phyloP scores from a whole-genome alignment of 2,113 vertebrate species.

The Phalacrocorax aristotelis region DNA sequence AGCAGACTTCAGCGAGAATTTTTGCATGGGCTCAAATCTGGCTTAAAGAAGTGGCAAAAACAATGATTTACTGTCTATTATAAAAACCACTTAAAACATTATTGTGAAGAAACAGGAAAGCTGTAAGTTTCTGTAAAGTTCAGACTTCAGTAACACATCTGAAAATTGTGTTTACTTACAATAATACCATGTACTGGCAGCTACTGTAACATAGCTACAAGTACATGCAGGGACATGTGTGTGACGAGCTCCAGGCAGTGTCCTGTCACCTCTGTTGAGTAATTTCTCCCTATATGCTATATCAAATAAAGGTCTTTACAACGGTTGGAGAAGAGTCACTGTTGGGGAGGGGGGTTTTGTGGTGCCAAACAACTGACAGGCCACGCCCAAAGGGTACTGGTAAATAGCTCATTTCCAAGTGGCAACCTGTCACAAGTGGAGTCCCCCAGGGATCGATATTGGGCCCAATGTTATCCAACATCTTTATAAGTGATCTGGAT shows the following conservation, averaged over 20 bases:
- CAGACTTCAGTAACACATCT: not conserved
- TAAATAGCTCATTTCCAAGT: no score
- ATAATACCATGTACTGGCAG: not conserved
- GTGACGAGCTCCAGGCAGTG: not conserved
- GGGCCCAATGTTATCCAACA: no score
- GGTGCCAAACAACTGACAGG: not conserved
- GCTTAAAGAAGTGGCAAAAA: not conserved
- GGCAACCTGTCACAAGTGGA: no score
- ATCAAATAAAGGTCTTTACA: not conserved
- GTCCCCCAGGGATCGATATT: no score
- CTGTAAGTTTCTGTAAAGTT: not conserved
- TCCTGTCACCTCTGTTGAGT: not conserved
- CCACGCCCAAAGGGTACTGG: no score
- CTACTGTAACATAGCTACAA: not conserved
- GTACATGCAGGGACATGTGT: accelerated
- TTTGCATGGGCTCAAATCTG: not conserved
- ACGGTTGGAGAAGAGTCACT: not conserved
- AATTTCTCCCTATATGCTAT: not conserved
- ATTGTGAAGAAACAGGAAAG: not conserved
- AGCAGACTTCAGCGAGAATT: not conserved
- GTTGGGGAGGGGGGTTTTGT: accelerated
- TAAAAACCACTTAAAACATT: not conserved
- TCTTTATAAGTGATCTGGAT: no score
- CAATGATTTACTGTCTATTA: not conserved
- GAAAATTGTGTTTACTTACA: not conserved